Evolutionary conservation across 2,113 vertebrate genomes (phyloP).

Genomic region (Hipposideros armiger): DNA sequence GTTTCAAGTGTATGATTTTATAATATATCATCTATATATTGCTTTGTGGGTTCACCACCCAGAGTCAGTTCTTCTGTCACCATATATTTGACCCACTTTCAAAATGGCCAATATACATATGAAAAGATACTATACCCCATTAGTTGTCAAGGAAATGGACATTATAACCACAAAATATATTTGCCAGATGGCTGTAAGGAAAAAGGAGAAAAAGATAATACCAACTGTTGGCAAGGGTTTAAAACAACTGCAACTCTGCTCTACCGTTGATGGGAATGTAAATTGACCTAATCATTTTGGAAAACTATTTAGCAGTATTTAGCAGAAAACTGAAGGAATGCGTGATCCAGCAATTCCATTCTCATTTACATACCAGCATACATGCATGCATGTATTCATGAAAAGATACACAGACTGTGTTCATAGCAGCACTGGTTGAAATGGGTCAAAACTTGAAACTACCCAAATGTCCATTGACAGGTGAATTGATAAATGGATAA

Average conservation of each 20-base stretch:
- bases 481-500: too few species aligned
- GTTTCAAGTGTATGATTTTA: too few species aligned
- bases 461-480: too few species aligned
- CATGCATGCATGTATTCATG: neutral
- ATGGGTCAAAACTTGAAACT: neutral
- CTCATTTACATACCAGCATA: neutral
- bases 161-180: neutral
- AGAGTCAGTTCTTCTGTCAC: too few species aligned
- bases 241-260: neutral
- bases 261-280: too few species aligned
- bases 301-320: neutral
- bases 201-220: neutral
- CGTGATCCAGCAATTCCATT: neutral
- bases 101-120: too few species aligned
- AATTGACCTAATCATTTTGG: neutral
- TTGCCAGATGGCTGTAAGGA: neutral
- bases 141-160: too few species aligned
- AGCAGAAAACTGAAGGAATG: neutral
- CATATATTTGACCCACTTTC: too few species aligned
- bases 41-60: too few species aligned
- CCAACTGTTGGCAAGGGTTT: neutral
- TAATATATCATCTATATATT: too few species aligned
- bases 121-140: too few species aligned
- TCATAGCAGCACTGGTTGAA: neutral
- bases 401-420: neutral